A percentile compares a stretch with the other conserved stretches of the same genome.
Conservation (phyloP, 2,113 vertebrate species). For the Vombatus ursinus region DNA sequence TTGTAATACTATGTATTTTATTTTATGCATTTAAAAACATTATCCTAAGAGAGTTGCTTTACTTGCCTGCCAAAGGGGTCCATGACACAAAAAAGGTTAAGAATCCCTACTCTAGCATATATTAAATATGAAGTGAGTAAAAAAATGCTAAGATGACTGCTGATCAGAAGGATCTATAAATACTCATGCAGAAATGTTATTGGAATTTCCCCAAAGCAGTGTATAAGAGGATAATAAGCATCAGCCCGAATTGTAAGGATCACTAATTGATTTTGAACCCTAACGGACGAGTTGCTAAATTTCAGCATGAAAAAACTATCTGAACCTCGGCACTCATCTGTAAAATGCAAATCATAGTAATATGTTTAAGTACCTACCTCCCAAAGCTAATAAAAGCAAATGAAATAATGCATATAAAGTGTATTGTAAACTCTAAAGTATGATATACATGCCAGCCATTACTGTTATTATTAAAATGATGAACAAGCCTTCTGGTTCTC, state of each 20-base stretch:
- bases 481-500: not conserved
- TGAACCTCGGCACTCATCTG: constrained; percentile 32
- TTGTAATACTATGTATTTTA: not conserved
- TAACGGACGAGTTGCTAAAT: not conserved
- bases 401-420: not conserved
- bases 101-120: not conserved
- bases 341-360: constrained; percentile 25
- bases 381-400: not conserved
- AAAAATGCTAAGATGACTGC: not conserved
- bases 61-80: not conserved
- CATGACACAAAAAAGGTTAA: not conserved
- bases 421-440: not conserved
- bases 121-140: not conserved
- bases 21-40: not conserved
- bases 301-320: not conserved
- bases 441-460: not conserved
- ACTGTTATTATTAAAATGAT: not conserved
- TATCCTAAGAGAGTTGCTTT: not conserved
- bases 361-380: constrained; percentile 5
- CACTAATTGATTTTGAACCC: not conserved
- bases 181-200: not conserved
- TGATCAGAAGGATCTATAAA: not conserved
- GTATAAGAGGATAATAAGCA: not conserved
- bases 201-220: not conserved
- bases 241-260: not conserved